A percentile compares a stretch with the other conserved stretches of the same genome.
Conservation (phyloP, 92 coral and sea anemone species). For the Phymanthus crucifer region DNA sequence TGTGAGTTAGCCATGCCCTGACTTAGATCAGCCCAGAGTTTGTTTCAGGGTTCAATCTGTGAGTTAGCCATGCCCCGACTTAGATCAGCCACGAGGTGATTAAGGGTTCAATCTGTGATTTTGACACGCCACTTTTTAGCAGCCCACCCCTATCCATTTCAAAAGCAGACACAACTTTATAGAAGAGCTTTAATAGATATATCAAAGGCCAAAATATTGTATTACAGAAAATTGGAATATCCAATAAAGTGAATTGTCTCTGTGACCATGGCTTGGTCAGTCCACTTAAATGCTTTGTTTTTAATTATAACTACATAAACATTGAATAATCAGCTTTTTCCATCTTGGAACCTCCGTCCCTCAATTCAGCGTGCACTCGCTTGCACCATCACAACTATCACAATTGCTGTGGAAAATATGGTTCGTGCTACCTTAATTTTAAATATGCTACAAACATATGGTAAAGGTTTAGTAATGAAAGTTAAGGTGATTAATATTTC, state of each 20-base stretch:
- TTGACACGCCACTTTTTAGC: neutral
- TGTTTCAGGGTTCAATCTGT: no score
- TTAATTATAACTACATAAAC: conserved; percentile 34
- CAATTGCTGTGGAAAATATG: neutral
- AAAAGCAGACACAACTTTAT: neutral
- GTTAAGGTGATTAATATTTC: no score
- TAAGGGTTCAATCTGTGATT: no score
- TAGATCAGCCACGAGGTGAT: no score
- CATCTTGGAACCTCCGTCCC: conserved; percentile 12
- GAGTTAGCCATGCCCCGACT: no score
- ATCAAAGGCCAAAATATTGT: conserved; percentile 43
- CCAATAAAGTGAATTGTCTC: conserved; percentile 27
- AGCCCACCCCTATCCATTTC: neutral
- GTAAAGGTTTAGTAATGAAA: neutral
- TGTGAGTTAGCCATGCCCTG: no score
- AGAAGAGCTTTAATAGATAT: conserved; percentile 45
- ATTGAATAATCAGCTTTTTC: conserved; percentile 34
- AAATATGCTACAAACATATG: neutral
- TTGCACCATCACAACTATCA: neutral
- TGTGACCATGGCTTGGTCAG: conserved; percentile 17
- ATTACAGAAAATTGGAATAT: conserved; percentile 43
- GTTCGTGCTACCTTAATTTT: neutral
- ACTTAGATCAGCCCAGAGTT: no score
- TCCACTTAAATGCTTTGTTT: conserved; percentile 23
- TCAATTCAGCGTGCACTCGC: conserved; percentile 21